A percentile compares a stretch with the other conserved stretches of the same genome.
These are phyloP conservation scores for Phataginus tetradactyla DNA, from an alignment of 2,797 vertebrate species.

Conservation along the genomic window DNA sequence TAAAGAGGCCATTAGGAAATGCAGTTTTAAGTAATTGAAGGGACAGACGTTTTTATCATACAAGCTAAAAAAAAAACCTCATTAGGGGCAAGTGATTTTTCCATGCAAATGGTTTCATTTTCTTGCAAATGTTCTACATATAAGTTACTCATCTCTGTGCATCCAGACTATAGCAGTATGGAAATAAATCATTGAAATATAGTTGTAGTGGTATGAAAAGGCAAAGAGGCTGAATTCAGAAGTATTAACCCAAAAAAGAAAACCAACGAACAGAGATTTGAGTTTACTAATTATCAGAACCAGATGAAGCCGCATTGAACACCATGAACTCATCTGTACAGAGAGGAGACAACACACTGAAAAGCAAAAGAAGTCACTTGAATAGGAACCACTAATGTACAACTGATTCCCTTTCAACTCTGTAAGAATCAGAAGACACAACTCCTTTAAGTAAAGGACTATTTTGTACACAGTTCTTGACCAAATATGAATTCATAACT, in stretches of 20 bases:
- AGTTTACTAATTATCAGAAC: neutral
- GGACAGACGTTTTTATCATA: neutral
- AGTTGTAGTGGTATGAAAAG: neutral
- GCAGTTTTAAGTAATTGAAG: neutral
- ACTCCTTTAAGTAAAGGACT: neutral
- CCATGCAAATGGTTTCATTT: neutral
- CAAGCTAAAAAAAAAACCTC: neutral
- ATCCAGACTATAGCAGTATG: neutral
- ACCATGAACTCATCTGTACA: neutral
- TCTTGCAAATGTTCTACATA: neutral
- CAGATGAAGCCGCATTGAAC: neutral
- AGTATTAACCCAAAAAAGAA: neutral
- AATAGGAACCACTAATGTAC: neutral
- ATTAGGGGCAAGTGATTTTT: neutral
- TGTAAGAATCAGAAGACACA: neutral
- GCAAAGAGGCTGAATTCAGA: neutral
- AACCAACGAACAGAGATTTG: neutral
- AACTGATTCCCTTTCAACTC: neutral
- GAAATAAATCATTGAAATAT: neutral
- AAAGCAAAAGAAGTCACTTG: neutral
- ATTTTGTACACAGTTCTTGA: neutral
- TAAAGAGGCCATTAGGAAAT: neutral
- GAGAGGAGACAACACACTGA: too few relatives aligned
- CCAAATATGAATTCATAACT: too few relatives aligned
- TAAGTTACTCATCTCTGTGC: neutral